Evolutionary conservation across 2,113 vertebrate genomes (phyloP), one percentile per base, ranked within the genome.

Genomic region (Chinchilla lanigera): DNA sequence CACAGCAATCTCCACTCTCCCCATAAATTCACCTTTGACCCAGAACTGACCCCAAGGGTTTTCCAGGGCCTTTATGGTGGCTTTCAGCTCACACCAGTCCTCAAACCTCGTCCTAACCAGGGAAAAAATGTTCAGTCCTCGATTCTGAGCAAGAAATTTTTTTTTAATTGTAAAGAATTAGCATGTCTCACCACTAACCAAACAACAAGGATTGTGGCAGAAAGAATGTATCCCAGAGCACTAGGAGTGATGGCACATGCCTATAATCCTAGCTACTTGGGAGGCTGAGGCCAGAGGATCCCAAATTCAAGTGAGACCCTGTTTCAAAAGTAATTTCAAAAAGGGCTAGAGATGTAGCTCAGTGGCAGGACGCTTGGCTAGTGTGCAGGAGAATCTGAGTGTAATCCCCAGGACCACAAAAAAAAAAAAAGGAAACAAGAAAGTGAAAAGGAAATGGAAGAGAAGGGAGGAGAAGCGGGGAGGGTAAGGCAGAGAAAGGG

Each of bases 401-500:
- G 44, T 44, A 78, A 50, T 17, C 75, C 26, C 13, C 44, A 30
- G 41, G 30, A 50, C 12, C 73, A 50, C 44, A 78, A 33, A 78
- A 75, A 50, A 50, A 50, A 50, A 26, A 50, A 78, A 77, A 77
- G 26, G 26, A 30, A 47, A 26, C 73, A 77, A 47, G 73, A 44
- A 77, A 47, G 26, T 30, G 73, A 47, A 77, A 73, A 41, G 20
- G 38, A 73, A 73, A 73, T 41, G 69, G 41, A 73, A 73, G 38
- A 24, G 38, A 41, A 73, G 38, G 22, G 10, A 44, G 38, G 22
- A 41, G 9, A 20, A 38, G 19, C 5, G 22, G 9, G 71, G 0
- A 5, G 0, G 11, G 71, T 1, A 75, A 10, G 10, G 71, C 0
- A 73, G 2, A 9, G 38, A 5, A 44, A 9, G 38, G 11, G 4